Evolutionary conservation across 2,113 vertebrate species (phyloP).

Genomic region (Alexandromys fortis): DNA sequence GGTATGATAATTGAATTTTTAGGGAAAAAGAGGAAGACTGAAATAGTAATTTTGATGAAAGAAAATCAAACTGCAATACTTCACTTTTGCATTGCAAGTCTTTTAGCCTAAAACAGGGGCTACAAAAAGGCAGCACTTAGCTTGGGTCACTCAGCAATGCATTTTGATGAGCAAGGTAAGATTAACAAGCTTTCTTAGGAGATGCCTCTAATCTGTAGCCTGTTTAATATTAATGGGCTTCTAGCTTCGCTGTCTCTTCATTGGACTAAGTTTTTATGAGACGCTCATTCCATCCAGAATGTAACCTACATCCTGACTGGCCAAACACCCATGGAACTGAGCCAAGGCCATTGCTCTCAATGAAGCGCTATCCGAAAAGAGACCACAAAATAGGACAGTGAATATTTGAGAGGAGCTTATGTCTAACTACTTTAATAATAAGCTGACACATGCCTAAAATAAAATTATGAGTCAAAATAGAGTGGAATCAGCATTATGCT

Average conservation of each 20-base stretch:
- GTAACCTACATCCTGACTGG: constrained; percentile 58
- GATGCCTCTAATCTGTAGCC: constrained; percentile 27
- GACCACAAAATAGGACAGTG: constrained; percentile 60
- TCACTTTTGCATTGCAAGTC: background rate
- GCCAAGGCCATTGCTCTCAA: constrained; percentile 56
- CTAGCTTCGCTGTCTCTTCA: constrained; percentile 53
- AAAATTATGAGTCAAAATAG: constrained; percentile 66
- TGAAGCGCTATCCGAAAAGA: constrained; percentile 53
- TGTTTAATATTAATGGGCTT: constrained; percentile 61
- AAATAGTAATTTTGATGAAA: background rate
- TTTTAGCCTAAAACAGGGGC: background rate
- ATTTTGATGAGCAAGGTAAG: constrained; percentile 9
- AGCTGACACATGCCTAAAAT: constrained; percentile 68
- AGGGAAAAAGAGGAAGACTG: background rate
- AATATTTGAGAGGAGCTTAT: constrained; percentile 69
- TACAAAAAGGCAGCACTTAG: background rate
- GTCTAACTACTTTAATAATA: constrained; percentile 66
- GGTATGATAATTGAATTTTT: background rate
- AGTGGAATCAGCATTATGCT: constrained; percentile 72
- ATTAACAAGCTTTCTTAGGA: constrained; percentile 64
- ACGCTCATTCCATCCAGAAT: constrained; percentile 38
- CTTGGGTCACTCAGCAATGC: background rate
- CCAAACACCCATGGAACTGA: constrained; percentile 23
- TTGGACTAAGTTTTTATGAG: background rate
- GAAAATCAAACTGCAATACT: background rate